Evolutionary conservation across 2,113 vertebrate species (phyloP).

Genomic region (Dasyurus viverrinus): DNA sequence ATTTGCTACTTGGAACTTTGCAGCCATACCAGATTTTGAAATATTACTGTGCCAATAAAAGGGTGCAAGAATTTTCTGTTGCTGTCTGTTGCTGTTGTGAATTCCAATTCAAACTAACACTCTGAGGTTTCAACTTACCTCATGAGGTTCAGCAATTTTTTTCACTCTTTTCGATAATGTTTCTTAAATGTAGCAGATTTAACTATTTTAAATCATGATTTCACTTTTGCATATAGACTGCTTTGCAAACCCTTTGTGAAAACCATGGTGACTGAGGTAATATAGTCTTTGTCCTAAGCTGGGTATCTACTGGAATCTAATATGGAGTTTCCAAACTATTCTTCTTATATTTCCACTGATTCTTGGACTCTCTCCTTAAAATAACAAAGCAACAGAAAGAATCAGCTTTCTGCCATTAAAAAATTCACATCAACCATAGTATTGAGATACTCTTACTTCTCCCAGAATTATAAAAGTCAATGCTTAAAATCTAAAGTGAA

Average conservation of each 20-base stretch:
- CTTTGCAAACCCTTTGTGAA: neutral
- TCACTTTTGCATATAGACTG: neutral
- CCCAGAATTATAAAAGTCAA: neutral
- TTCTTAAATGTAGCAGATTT: neutral
- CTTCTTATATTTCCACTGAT: neutral
- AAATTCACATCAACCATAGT: neutral
- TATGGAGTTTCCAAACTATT: rapidly evolving
- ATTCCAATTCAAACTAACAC: neutral
- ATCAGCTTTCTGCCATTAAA: neutral
- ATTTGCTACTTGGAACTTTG: conserved; percentile 50
- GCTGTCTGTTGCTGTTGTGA: neutral
- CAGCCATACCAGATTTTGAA: conserved; percentile 61
- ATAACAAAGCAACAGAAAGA: neutral
- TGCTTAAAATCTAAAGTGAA: neutral
- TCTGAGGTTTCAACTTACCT: neutral
- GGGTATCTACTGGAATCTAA: neutral
- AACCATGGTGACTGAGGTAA: neutral
- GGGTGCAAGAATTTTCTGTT: conserved; percentile 6
- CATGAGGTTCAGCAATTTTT: rapidly evolving
- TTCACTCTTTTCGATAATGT: neutral
- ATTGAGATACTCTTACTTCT: neutral
- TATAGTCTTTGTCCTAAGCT: neutral
- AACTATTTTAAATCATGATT: neutral
- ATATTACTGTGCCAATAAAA: conserved; percentile 74
- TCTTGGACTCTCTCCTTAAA: neutral